Percentiles rank a stretch among this genome's conserved stretches.
These are phyloP conservation scores for Xestia sexstrigata DNA, from an alignment of 2,888 invertebrate species.

Conservation along the genomic window DNA sequence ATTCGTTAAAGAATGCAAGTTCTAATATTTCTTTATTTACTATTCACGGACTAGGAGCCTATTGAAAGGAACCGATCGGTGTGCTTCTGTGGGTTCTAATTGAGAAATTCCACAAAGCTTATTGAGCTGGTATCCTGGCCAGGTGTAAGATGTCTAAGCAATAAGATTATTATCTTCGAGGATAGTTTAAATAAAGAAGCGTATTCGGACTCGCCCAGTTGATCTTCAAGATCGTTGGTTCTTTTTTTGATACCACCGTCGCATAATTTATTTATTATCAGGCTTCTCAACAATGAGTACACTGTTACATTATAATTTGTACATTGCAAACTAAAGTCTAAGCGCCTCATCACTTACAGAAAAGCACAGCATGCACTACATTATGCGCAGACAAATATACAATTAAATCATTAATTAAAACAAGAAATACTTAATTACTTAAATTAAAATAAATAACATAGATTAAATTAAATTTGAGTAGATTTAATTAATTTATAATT, in stretches of 20 bases:
- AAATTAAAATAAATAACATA: no score
- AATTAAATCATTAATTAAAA: no score
- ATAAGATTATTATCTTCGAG: conserved; percentile 24
- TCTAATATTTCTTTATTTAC: conserved; percentile 25
- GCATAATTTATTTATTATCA: no score
- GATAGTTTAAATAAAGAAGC: not conserved
- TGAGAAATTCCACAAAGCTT: conserved; percentile 43
- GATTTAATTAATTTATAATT: no score
- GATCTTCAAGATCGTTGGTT: not conserved
- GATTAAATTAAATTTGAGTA: no score
- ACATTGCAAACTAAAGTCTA: no score
- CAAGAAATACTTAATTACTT: no score
- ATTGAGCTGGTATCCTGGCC: conserved; percentile 20
- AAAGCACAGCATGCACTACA: no score
- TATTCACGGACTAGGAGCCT: conserved; percentile 34
- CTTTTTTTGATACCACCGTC: not conserved
- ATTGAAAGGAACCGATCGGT: conserved; percentile 11
- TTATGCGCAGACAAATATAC: no score
- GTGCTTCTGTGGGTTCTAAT: conserved; percentile 26
- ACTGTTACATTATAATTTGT: no score
- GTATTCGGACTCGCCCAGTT: not conserved
- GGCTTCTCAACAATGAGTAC: no score
- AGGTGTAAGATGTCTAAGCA: conserved; percentile 27
- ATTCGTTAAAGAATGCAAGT: conserved; percentile 25
- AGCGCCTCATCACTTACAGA: no score